Evolutionary conservation across 2,113 vertebrate genomes (phyloP).

Genomic region (Aspiorhynchus laticeps): DNA sequence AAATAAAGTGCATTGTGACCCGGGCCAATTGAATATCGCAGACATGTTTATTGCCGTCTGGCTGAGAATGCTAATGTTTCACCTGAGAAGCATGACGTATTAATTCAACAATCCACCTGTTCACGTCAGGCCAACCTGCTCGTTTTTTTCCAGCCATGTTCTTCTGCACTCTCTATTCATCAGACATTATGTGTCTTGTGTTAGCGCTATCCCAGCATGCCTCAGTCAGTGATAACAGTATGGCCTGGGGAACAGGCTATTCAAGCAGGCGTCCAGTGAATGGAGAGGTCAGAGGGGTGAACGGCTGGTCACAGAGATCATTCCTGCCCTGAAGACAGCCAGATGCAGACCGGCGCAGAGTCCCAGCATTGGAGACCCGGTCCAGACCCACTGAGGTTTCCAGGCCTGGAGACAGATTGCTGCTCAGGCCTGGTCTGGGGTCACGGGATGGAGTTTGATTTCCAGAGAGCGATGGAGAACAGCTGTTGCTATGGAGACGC

Average conservation of each 20-base stretch:
- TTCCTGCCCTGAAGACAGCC: slow-evolving; percentile 22
- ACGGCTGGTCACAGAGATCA: slow-evolving; percentile 11
- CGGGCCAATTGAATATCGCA: no score
- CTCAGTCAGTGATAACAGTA: slow-evolving; percentile 13
- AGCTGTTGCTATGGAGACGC: not conserved
- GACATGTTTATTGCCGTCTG: not conserved
- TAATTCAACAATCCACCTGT: not conserved
- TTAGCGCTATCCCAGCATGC: slow-evolving; percentile 33
- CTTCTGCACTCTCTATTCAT: not conserved
- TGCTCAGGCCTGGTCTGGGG: slow-evolving; percentile 6
- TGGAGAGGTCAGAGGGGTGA: slow-evolving; percentile 13
- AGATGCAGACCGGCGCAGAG: not conserved
- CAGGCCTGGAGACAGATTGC: not conserved
- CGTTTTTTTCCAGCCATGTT: not conserved
- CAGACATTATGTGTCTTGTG: not conserved
- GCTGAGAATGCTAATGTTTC: slow-evolving; percentile 18
- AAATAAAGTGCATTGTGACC: not conserved
- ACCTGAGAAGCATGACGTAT: not conserved
- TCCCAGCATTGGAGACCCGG: slow-evolving; percentile 5
- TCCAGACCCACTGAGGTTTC: slow-evolving; percentile 2
- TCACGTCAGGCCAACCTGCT: not conserved
- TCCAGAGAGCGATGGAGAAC: not conserved
- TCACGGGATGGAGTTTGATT: not conserved
- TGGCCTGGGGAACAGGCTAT: not conserved
- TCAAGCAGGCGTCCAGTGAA: not conserved